phyloP scores from a whole-genome alignment of 2,113 vertebrate genomes.

The Hippocampus barbouri region DNA sequence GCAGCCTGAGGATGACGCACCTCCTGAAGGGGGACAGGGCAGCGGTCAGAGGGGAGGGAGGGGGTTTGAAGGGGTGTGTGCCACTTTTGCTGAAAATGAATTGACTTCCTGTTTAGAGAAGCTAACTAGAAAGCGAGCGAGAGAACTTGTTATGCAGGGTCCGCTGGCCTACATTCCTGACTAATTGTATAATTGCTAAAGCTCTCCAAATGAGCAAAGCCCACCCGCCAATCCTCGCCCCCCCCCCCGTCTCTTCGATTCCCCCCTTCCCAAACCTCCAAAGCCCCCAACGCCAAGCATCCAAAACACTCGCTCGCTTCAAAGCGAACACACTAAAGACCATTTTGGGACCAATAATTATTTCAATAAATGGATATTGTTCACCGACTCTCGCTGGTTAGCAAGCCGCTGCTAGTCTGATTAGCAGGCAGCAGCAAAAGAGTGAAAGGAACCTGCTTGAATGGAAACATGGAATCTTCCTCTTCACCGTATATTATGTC shows the following conservation, averaged over 20 bases:
- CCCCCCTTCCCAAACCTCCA: constrained; percentile 21
- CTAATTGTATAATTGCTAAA: constrained; percentile 83
- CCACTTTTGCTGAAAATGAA: not conserved
- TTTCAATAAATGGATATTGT: constrained; percentile 74
- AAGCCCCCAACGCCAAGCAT: constrained; percentile 25
- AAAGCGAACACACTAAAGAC: constrained; percentile 79
- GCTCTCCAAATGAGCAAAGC: constrained; percentile 76
- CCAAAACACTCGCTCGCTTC: constrained; percentile 46
- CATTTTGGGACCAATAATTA: constrained; percentile 80
- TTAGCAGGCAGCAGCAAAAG: constrained; percentile 30
- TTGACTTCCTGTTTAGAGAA: constrained; percentile 7
- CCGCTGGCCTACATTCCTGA: constrained; percentile 79
- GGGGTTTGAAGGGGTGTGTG: not conserved
- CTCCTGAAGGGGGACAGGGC: not conserved
- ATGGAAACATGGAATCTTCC: not conserved
- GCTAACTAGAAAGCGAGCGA: constrained; percentile 30
- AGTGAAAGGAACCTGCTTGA: not conserved
- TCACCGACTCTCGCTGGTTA: constrained; percentile 59
- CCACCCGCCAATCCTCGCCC: constrained; percentile 35
- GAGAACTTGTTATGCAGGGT: constrained; percentile 62
- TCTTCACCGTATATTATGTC: too few relatives aligned
- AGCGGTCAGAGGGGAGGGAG: not conserved
- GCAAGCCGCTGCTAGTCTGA: constrained; percentile 38
- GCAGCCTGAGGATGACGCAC: constrained; percentile 1
- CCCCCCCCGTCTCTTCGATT: not conserved